These are phyloP conservation scores for Pogona vitticeps DNA, from an alignment of 2,113 vertebrate genomes.

Conservation along the genomic window DNA sequence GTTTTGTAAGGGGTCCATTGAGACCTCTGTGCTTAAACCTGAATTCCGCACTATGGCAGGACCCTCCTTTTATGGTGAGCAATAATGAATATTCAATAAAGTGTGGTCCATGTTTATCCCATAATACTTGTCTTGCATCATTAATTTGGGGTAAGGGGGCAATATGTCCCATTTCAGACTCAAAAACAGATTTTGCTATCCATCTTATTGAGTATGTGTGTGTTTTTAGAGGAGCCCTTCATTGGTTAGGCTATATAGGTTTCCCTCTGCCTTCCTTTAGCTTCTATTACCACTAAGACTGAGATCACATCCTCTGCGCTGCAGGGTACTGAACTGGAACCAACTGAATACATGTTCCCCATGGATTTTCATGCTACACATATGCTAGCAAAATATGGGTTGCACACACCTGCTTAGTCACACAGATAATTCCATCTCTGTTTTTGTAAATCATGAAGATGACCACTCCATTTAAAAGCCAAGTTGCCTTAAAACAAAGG, in stretches of 20 bases:
- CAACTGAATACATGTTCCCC: constrained; percentile 69
- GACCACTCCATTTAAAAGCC: constrained; percentile 64
- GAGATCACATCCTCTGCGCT: constrained; percentile 64
- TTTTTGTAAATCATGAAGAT: constrained; percentile 78
- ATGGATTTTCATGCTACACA: constrained; percentile 72
- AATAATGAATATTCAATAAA: too few relatives aligned
- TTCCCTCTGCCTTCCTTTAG: constrained; percentile 72
- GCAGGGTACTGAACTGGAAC: constrained; percentile 69
- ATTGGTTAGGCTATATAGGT: constrained; percentile 77
- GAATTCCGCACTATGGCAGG: too few relatives aligned
- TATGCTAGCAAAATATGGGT: constrained; percentile 69
- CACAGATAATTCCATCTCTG: constrained; percentile 79
- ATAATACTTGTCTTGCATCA: too few relatives aligned
- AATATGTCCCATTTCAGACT: constrained; percentile 63
- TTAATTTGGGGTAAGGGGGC: too few relatives aligned
- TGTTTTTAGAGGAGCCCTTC: constrained; percentile 73
- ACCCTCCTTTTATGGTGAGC: too few relatives aligned
- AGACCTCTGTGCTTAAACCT: too few relatives aligned
- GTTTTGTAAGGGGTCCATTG: too few relatives aligned
- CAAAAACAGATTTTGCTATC: constrained; percentile 75
- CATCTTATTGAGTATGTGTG: constrained; percentile 53
- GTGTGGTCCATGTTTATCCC: too few relatives aligned
- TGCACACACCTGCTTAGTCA: constrained; percentile 63
- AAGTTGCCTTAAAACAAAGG: constrained; percentile 47
- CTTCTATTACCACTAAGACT: constrained; percentile 62